Base-by-base conservation (phyloP, 92 coral and sea anemone species). In the Meandrina meandrites region DNA sequence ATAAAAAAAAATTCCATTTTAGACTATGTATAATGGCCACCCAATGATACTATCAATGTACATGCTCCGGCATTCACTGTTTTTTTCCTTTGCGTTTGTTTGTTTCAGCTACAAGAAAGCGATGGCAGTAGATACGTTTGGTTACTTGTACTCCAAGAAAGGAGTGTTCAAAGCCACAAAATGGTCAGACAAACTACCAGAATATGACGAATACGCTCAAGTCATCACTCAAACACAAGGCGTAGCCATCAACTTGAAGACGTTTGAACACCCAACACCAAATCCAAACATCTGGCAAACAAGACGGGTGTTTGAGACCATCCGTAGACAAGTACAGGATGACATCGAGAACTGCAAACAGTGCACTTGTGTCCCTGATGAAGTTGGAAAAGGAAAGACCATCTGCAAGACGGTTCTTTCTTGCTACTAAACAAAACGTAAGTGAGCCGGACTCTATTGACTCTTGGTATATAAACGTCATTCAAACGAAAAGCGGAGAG, bases 361-460 rank as follows among this genome's bases (percentile, higher is more conserved):
- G 50, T 92, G 95, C 62, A 58, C 67, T 0, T 90, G 93, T 60
- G 48, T 89, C 68, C n/a, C 86, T 16, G 86, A 90, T 77, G 90
- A 76, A 75, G 93, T 92, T 28, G 95, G 95, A 79, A 88, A 79
- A 31, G 95, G 93, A 57, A 90, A 70, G 77, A 45, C 88, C 8
- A 66, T 90, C n/a, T 92, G 95, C 79, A 83, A 57, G 71, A 68
- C 88, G 30, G 80, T 83, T 17, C 76, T 16, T 53, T 86, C 77
- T 64, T 77, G 83, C 35, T 10, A 50, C 17, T 66, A 36, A 31
- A 45, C 37, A 35, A 74, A 56, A 84, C 54, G 87, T 84, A 75
- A 84, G 80, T 36, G 54, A 5, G 2, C n/a, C n/a, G n/a, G n/a
- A 12, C 30, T 5, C 45, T 54, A 51, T 50, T 51, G 35, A 1